Evolutionary conservation across 2,113 vertebrate species (phyloP).

Genomic region (Ciconia stormi): DNA sequence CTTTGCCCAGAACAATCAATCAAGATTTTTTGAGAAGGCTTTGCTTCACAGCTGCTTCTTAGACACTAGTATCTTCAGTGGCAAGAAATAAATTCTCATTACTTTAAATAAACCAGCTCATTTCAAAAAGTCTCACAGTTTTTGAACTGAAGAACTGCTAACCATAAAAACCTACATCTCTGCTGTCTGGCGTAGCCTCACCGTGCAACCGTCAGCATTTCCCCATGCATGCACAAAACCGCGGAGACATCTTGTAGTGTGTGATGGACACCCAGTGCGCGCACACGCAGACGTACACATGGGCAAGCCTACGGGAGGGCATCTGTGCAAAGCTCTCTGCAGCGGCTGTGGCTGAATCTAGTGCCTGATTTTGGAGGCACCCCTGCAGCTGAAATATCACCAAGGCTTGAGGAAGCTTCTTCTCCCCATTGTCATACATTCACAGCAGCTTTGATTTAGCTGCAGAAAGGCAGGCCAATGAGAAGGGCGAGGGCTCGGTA

Average conservation of each 20-base stretch:
- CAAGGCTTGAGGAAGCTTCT: neutral
- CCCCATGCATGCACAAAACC: accelerated
- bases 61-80: neutral
- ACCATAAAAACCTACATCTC: neutral
- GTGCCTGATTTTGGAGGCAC: neutral
- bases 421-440: neutral
- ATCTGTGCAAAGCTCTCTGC: neutral
- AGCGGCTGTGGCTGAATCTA: neutral
- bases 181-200: neutral
- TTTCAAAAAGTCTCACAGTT: neutral
- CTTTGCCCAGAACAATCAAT: neutral
- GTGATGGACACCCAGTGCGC: neutral
- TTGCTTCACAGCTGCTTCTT: neutral
- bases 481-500: accelerated
- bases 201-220: accelerated
- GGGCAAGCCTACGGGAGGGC: accelerated
- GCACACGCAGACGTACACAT: accelerated
- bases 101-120: neutral
- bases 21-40: neutral
- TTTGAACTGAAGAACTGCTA: neutral
- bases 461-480: neutral
- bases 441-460: neutral
- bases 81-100: neutral
- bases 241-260: accelerated
- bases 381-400: neutral